phyloP scores from a whole-genome alignment of 2,113 vertebrate species.

The Diphyllodes magnificus region DNA sequence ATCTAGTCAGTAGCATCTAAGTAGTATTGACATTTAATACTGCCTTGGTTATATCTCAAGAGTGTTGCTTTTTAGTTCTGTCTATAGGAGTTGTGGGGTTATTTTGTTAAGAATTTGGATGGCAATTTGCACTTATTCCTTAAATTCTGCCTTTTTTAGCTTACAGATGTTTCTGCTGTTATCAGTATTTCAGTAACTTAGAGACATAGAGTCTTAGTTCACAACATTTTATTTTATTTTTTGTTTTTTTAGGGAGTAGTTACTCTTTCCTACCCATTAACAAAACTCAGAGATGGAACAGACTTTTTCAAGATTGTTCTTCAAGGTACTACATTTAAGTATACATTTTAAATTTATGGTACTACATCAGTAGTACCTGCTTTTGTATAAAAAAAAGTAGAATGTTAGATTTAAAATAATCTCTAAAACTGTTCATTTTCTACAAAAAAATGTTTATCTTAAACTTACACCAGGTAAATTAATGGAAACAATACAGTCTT shows the following conservation, averaged over 20 bases:
- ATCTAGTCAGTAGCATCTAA: not conserved
- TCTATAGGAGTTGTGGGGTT: not conserved
- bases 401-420: not conserved
- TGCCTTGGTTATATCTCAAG: not conserved
- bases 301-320: constrained; percentile 62
- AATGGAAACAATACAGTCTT: not conserved
- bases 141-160: not conserved
- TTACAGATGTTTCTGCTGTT: not conserved
- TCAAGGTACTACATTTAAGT: constrained; percentile 60
- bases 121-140: not conserved
- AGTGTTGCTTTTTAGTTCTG: not conserved
- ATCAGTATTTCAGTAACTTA: not conserved
- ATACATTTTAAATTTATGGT: not conserved
- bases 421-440: not conserved
- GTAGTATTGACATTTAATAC: not conserved
- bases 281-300: constrained; percentile 44
- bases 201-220: not conserved
- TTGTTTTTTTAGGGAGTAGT: constrained; percentile 62
- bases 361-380: not conserved
- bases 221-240: not conserved
- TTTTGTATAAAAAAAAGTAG: not conserved
- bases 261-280: constrained; percentile 50
- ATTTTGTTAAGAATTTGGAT: not conserved
- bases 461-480: not conserved
- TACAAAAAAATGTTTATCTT: not conserved